Percentiles rank a stretch among this genome's conserved stretches.
Conservation (phyloP, 1,140 invertebrate species). For the Conus betulinus region DNA sequence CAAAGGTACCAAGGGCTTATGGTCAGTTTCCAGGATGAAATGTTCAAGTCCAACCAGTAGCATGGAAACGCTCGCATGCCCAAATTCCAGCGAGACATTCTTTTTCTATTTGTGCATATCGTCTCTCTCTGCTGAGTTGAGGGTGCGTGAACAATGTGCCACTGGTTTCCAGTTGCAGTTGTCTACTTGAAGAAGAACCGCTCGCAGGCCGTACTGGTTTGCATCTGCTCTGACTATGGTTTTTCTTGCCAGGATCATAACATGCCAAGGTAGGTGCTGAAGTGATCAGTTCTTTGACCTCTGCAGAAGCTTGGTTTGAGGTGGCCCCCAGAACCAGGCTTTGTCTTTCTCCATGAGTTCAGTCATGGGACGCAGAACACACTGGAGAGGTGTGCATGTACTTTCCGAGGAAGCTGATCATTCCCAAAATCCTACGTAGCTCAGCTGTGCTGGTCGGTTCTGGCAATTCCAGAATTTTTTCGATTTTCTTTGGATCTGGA, state of each 20-base stretch:
- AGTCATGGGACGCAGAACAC: too few relatives aligned
- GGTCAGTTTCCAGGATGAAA: constrained; percentile 63
- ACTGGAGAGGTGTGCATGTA: too few relatives aligned
- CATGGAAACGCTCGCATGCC: constrained; percentile 77
- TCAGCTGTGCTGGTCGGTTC: too few relatives aligned
- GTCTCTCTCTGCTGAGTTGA: constrained; percentile 74
- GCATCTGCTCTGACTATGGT: constrained; percentile 45
- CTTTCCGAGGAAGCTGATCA: too few relatives aligned
- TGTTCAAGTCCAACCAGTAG: constrained; percentile 73
- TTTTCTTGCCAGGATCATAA: constrained; percentile 43
- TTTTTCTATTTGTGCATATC: constrained; percentile 78
- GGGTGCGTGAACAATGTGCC: constrained; percentile 48
- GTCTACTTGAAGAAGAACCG: constrained; percentile 40
- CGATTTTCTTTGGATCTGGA: constrained; percentile 52
- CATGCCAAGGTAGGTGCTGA: constrained; percentile 17
- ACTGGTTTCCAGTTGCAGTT: constrained; percentile 41
- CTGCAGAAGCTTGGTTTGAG: too few relatives aligned
- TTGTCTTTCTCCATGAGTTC: too few relatives aligned
- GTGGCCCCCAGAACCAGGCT: too few relatives aligned
- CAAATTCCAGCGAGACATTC: constrained; percentile 78
- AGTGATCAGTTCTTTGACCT: too few relatives aligned
- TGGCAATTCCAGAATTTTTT: too few relatives aligned
- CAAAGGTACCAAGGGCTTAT: too few relatives aligned
- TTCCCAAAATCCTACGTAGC: too few relatives aligned
- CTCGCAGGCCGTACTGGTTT: constrained; percentile 51